Base-by-base conservation (phyloP, 2,797 vertebrate genomes). In the Heliangelus exortis region DNA sequence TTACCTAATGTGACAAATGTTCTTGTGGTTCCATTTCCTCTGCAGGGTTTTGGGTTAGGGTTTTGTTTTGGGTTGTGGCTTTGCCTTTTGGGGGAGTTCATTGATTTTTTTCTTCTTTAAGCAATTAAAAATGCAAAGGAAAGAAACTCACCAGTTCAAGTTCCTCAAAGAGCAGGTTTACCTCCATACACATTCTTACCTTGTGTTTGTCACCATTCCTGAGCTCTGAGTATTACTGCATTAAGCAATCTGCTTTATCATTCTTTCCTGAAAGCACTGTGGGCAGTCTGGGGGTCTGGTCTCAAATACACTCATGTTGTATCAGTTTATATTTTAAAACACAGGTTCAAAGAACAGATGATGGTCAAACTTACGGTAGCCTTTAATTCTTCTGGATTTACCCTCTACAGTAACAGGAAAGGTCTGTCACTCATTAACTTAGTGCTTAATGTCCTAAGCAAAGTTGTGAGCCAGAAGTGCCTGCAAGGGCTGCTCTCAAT, bases 11-110 rank as follows among this genome's bases (percentile, higher is more conserved):
- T 88, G 71, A 82, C 95, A 91, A 88, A 68, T 54, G 45, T 66
- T 89, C 58, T 79, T 93, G 85, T 79, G 76, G 81, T 77, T 87
- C 96, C 51, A 31, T 82, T 93, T 96, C 65, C 85, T 92, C 71
- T 72, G 51, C 51, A 86, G 59, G 17, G 39, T 81, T 94, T 92
- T 68, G 76, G 31, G 47, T 88, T 78, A 74, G n/a, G 11, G 26
- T 66, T 94, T 93, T 67, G 55, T 41, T 50, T 84, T 73, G 39
- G 39, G 14, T 41, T 14, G 58, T 84, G 69, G 53, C 48, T 84
- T 90, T 82, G 69, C 28, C 39, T 94, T 95, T 72, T 43, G 8
- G 62, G 50, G 63, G 16, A 84, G 66, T 94, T 89, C 34, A 45
- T 78, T 93, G 43, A 55, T 65, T 54, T 65, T 55, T 13, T 15